Evolutionary conservation across 2,113 vertebrate species (phyloP), one percentile per base, ranked within the genome.

Genomic region (Calidris pugnax): DNA sequence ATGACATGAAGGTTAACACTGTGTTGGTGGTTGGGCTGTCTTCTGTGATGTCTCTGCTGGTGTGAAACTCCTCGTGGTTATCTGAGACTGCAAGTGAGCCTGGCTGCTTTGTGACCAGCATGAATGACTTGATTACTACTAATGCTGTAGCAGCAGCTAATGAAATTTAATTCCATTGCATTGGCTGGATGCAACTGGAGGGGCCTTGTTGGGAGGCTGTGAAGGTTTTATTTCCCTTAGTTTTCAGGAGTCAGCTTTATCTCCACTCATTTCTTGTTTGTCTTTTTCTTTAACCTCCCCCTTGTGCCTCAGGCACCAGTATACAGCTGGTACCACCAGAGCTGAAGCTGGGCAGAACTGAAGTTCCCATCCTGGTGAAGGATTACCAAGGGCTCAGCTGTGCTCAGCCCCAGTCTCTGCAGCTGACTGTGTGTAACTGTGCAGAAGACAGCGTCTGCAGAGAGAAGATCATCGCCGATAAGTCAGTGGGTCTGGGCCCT

Each of bases 351-450:
- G 97, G 98, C 28, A 95, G 26, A 43, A 94, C 90, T 45, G 64
- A 97, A 47, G 80, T 98, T 73, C 95, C 87, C 24, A 17, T 98
- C 47, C 77, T 93, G 48, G 89, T 98, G 48, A 73, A 96, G 12
- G 98, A 98, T 83, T 97, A 81, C 23, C 97, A 98, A 47, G 98
- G 98, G 24, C 21, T 97, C 37, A 98, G 95, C n/a, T 98, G 98
- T 74, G 39, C 90, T 33, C n/a, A 96, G 6, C 48, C 68, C 12
- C 98, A 98, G 55, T 62, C 96, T 48, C 94, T 98, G 12, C 53
- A 51, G 1, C 59, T 98, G 69, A 89, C 51, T 0, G 97, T 98
- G 11, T 98, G 98, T 45, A 21, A 84, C 2, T 98, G 98, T 64
- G 32, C 59, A 9, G 45, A 69, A 2, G 75, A 92, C 0, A 51